Evolutionary conservation across 2,797 vertebrate genomes (phyloP), one percentile per base, ranked within the genome.

Genomic region (Tokudaia tokunoshimensis): DNA sequence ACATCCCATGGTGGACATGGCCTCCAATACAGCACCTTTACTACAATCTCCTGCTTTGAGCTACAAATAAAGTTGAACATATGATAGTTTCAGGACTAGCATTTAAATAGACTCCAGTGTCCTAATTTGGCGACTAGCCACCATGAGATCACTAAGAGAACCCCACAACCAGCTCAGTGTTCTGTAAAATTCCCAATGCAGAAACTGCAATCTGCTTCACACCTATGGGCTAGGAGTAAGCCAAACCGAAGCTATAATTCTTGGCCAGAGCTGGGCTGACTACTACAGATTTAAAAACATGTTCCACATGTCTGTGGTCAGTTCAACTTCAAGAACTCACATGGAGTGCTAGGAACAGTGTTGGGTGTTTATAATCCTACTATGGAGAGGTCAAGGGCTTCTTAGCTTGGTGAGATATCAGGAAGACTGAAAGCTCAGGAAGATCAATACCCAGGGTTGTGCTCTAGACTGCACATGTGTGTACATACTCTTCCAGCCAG

Each of bases 1-100:
- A 17, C 7, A 82, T 26, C 44, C 2, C 17, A 50, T 13, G 13
- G 5, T 50, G 26, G 24, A 34, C 4, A 76, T 0, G 0, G 14
- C 13, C 72, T 61, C 29, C 37, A n/a, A 29, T 22, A 8, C 13
- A 44, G 31, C 7, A 6, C 57, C 34, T n/a, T 82, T 34, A n/a
- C 12, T 14, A 76, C 1, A 52, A 74, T 61, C 17, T 9, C 75
- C 65, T 72, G 19, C 0, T 72, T 3, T 76, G 72, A 70, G 22
- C 26, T 41, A 78, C 7, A n/a, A n/a, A 83, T 22, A 29, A 95
- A 29, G 50, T n/a, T 50, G 29, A 72, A 12, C 19, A 3, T 29
- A 6, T 47, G 29, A 31, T 67, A 67, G 2, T 61, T 89, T n/a
- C 34, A 13, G 75, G 1, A 2, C 1, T 70, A 41, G 26, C 47